Evolutionary conservation across 2,888 invertebrate genomes (phyloP).

Genomic region (Aspidiotus destructor): DNA sequence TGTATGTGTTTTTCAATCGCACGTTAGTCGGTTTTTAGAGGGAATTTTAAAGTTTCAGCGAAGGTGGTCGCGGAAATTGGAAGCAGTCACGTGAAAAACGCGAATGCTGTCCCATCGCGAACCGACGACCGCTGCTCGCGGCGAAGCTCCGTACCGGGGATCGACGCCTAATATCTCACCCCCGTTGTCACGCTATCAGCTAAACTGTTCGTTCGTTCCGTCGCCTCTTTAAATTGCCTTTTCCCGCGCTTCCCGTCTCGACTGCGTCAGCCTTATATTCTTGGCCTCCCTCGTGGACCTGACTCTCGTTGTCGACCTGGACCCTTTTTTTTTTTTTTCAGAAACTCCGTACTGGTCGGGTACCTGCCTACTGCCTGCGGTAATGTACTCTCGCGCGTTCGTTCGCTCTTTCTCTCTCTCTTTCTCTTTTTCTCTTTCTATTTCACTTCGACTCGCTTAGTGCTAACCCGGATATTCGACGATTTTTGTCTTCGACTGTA

Average conservation of each 20-base stretch:
- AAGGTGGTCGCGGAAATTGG: constrained; percentile 30
- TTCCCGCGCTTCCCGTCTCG: constrained; percentile 3
- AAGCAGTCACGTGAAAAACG: constrained; percentile 32
- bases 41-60: constrained; percentile 16
- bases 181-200: constrained; percentile 31
- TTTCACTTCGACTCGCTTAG: constrained; percentile 3
- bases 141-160: constrained; percentile 16
- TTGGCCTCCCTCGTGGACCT: constrained; percentile 31
- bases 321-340: constrained; percentile 13
- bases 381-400: constrained; percentile 26
- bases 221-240: constrained; percentile 33
- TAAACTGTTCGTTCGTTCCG: constrained; percentile 25
- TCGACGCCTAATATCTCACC: constrained; percentile 31
- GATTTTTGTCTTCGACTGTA: constrained; percentile 33
- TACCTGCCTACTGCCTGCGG: constrained; percentile 32
- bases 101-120: constrained; percentile 30
- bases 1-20: constrained; percentile 1
- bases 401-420: not conserved
- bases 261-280: constrained; percentile 19
- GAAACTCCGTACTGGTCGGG: constrained; percentile 29
- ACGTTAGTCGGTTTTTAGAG: constrained; percentile 20
- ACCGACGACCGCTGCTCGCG: constrained; percentile 28
- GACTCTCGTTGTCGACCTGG: constrained; percentile 19
- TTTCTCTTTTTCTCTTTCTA: constrained; percentile 14
- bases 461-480: constrained; percentile 32